Evolutionary conservation across 2,888 invertebrate genomes (phyloP).

Genomic region (Harmothoe impar): DNA sequence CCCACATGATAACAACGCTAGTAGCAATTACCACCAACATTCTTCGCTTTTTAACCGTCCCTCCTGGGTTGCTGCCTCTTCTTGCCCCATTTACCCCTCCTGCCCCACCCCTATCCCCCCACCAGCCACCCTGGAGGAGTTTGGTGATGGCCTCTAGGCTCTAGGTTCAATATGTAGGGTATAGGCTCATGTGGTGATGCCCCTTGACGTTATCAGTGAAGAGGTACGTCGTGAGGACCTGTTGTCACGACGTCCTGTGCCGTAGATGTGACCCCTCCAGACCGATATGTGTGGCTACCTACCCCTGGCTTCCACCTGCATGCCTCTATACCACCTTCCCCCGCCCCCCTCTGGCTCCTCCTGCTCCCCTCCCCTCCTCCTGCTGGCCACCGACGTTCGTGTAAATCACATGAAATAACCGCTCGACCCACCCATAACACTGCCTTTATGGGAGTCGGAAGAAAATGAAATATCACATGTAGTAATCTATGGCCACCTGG

Average conservation of each 20-base stretch:
- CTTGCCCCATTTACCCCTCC: not conserved
- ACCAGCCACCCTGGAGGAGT: not conserved
- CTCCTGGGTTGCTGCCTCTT: not conserved
- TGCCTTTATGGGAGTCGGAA: constrained; percentile 61
- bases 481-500: constrained; percentile 61
- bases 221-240: not conserved
- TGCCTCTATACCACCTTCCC: not conserved
- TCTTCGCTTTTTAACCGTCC: constrained; percentile 30
- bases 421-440: constrained; percentile 58
- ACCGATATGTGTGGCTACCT: constrained; percentile 7
- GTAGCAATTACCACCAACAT: constrained; percentile 39
- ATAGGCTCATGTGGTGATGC: not conserved
- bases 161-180: not conserved
- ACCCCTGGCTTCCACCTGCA: not conserved
- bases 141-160: not conserved
- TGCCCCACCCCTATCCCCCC: not conserved
- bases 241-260: not conserved
- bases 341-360: constrained; percentile 2
- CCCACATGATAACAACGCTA: constrained; percentile 16
- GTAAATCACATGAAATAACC: constrained; percentile 61
- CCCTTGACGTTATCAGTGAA: not conserved
- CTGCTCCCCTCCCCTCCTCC: not conserved
- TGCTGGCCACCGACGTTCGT: not conserved
- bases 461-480: constrained; percentile 61
- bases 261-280: constrained; percentile 39